Conservation (phyloP, 2,797 vertebrate species). For the Microtus agrestis region DNA sequence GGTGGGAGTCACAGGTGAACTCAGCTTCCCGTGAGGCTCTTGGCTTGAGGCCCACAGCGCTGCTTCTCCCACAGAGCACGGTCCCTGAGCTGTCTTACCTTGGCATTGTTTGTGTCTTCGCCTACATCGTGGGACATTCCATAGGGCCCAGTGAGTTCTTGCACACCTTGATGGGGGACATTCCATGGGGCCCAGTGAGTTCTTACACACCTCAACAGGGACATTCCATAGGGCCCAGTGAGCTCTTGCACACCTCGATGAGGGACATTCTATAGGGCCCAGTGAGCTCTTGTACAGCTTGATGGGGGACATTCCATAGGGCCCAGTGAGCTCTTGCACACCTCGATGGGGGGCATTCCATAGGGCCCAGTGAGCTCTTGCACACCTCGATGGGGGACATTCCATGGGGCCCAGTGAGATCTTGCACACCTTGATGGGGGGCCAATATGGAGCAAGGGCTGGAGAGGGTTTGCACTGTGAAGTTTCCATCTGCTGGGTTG, state of each 20-base stretch:
- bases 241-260: conserved; percentile 75
- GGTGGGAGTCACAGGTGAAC: fast-evolving
- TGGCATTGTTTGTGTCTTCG: conserved; percentile 89
- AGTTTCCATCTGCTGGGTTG: not conserved
- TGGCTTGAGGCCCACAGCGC: not conserved
- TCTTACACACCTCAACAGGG: conserved; percentile 28
- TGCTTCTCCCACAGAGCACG: conserved; percentile 50
- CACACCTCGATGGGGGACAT: conserved; percentile 85
- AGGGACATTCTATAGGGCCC: conserved; percentile 91
- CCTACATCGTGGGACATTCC: conserved; percentile 92
- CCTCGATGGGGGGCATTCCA: conserved; percentile 89
- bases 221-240: conserved; percentile 93
- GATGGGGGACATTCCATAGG: conserved; percentile 90
- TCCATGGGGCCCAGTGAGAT: conserved; percentile 92
- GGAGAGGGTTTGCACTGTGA: too few relatives aligned
- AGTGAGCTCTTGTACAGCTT: conserved; percentile 87
- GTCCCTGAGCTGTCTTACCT: conserved; percentile 90
- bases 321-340: conserved; percentile 89
- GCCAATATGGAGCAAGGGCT: too few relatives aligned
- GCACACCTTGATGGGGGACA: conserved; percentile 83
- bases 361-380: conserved; percentile 91
- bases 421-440: not conserved
- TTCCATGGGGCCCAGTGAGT: conserved; percentile 93
- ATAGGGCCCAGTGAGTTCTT: conserved; percentile 91
- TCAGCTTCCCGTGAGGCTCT: fast-evolving